Evolutionary conservation across 2,888 invertebrate species (phyloP).

Genomic region (Agrypnus murinus): DNA sequence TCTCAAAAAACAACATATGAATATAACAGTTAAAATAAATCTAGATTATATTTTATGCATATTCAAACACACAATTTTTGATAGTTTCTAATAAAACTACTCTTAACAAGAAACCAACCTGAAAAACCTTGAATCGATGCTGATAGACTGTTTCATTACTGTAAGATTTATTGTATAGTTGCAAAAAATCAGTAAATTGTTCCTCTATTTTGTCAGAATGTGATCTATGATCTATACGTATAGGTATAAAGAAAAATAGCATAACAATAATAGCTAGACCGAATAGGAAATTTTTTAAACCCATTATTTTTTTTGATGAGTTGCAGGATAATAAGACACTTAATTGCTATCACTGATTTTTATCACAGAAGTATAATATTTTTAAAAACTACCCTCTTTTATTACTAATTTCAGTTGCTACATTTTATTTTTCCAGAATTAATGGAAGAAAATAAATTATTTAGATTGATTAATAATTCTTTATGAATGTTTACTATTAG

Average conservation of each 20-base stretch:
- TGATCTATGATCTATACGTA: conserved; percentile 65
- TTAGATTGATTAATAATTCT: too few relatives aligned
- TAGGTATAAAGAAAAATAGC: conserved; percentile 72
- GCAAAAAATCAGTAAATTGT: conserved; percentile 72
- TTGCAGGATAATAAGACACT: too few relatives aligned
- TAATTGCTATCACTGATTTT: too few relatives aligned
- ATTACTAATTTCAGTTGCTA: too few relatives aligned
- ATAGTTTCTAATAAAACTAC: background rate
- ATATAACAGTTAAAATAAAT: too few relatives aligned
- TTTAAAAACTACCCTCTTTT: too few relatives aligned
- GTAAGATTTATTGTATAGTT: conserved; percentile 74
- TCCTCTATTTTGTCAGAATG: conserved; percentile 51
- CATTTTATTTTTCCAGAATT: too few relatives aligned
- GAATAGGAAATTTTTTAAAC: conserved; percentile 34
- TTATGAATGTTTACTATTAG: too few relatives aligned
- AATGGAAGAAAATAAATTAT: too few relatives aligned
- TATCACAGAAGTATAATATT: too few relatives aligned
- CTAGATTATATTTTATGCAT: background rate
- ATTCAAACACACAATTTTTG: background rate
- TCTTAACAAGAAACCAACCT: conserved; percentile 57
- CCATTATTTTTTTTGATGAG: background rate
- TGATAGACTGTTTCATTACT: conserved; percentile 65
- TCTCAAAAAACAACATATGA: too few relatives aligned
- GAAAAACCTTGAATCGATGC: conserved; percentile 61
- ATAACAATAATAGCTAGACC: conserved; percentile 66